Conservation (phyloP, 2,113 vertebrate genomes). For the Solea solea region DNA sequence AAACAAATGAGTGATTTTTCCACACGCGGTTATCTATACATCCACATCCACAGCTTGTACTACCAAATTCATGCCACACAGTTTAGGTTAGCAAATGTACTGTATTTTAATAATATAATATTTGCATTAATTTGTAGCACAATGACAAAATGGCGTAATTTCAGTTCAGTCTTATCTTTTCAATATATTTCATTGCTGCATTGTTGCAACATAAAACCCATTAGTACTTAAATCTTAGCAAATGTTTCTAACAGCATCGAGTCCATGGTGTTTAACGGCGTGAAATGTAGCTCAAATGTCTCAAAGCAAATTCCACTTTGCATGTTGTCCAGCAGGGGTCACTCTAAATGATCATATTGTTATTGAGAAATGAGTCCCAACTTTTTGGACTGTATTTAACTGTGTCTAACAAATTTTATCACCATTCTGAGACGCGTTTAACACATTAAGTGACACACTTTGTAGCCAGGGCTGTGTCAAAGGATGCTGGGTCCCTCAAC, state of each 20-base stretch:
- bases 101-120: slow-evolving; percentile 88
- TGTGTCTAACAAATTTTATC: too few relatives aligned
- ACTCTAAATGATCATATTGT: neutral
- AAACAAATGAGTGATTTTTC: too few relatives aligned
- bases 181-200: slow-evolving; percentile 50
- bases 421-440: too few relatives aligned
- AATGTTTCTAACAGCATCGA: slow-evolving; percentile 68
- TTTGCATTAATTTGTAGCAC: slow-evolving; percentile 84
- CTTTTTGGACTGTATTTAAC: too few relatives aligned
- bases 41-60: too few relatives aligned
- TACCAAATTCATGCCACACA: slow-evolving; percentile 13
- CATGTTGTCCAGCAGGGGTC: neutral
- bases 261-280: slow-evolving; percentile 50
- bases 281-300: slow-evolving; percentile 1
- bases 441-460: too few relatives aligned
- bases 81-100: slow-evolving; percentile 85
- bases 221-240: slow-evolving; percentile 54
- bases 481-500: too few relatives aligned
- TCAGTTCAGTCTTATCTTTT: slow-evolving; percentile 75
- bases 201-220: slow-evolving; percentile 67
- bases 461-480: too few relatives aligned
- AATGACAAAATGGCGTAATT: slow-evolving; percentile 83
- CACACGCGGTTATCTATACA: too few relatives aligned
- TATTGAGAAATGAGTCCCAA: neutral
- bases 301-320: neutral